Percentiles rank a stretch among this genome's conserved stretches.
Conservation (phyloP, 2,888 invertebrate genomes). For the Orthosia gracilis region DNA sequence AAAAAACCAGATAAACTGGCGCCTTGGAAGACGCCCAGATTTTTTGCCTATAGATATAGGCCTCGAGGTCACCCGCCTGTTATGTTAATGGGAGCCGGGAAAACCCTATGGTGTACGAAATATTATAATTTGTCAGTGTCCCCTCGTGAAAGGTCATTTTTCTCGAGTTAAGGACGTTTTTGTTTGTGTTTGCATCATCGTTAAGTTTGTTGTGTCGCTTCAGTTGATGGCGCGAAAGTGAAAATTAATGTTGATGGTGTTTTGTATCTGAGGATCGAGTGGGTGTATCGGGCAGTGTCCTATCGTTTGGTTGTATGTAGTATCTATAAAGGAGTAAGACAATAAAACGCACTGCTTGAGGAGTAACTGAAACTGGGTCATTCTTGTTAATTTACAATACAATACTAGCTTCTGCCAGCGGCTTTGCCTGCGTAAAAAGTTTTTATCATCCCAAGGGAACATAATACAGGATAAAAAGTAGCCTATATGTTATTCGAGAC, state of each 20-base stretch:
- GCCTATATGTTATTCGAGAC: too few species aligned
- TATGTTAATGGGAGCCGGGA: constrained; percentile 87
- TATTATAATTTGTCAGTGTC: constrained; percentile 87
- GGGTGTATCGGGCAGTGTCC: background rate
- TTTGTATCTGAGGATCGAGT: background rate
- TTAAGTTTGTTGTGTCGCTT: constrained; percentile 45
- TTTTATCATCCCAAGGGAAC: too few species aligned
- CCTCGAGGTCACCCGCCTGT: constrained; percentile 85
- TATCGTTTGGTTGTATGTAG: background rate
- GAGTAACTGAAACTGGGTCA: too few species aligned
- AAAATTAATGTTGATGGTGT: constrained; percentile 13
- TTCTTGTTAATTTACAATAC: too few species aligned
- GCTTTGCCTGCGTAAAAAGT: too few species aligned
- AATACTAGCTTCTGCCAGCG: too few species aligned
- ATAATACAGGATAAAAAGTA: too few species aligned
- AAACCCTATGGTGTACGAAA: constrained; percentile 84
- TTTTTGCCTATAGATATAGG: constrained; percentile 88
- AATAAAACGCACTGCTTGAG: background rate
- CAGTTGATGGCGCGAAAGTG: constrained; percentile 43
- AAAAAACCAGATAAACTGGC: constrained; percentile 77
- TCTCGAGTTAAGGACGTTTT: constrained; percentile 69
- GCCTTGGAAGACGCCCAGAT: constrained; percentile 89
- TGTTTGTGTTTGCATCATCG: constrained; percentile 58
- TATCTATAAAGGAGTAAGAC: too few species aligned
- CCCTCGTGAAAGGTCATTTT: constrained; percentile 78